These are phyloP conservation scores for Sitta europaea DNA, from an alignment of 2,113 vertebrate genomes.

Conservation along the genomic window DNA sequence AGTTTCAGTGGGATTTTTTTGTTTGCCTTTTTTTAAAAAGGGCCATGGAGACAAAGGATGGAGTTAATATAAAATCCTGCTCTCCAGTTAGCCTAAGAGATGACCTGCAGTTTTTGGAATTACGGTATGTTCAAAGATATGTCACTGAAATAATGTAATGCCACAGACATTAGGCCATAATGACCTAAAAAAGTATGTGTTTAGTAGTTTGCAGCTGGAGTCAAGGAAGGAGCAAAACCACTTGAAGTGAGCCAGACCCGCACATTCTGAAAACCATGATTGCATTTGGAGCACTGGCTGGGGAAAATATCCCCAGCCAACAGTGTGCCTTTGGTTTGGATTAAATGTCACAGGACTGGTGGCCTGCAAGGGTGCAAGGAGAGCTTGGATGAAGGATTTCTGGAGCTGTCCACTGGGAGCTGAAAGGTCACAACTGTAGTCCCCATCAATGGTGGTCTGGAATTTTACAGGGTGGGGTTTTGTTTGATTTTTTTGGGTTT, in stretches of 20 bases:
- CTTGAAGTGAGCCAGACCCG: slow-evolving; percentile 73
- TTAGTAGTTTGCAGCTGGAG: slow-evolving; percentile 80
- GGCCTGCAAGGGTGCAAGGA: background rate
- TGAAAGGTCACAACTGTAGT: background rate
- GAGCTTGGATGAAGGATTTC: background rate
- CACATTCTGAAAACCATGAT: slow-evolving; percentile 55
- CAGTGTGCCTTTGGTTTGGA: slow-evolving; percentile 18
- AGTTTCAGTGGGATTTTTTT: background rate
- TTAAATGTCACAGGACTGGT: background rate
- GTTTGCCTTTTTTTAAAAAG: background rate
- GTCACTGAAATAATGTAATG: slow-evolving; percentile 77
- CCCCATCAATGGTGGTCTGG: rapidly evolving
- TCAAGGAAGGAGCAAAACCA: slow-evolving; percentile 58
- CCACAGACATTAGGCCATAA: slow-evolving; percentile 76
- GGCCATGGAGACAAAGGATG: background rate
- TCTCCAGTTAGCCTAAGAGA: slow-evolving; percentile 55
- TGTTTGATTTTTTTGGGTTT: too few relatives aligned
- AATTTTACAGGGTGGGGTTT: background rate
- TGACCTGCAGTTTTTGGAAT: slow-evolving; percentile 70
- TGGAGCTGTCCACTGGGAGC: background rate
- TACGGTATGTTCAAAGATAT: slow-evolving; percentile 77
- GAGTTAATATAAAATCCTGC: slow-evolving; percentile 54
- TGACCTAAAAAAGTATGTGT: slow-evolving; percentile 80
- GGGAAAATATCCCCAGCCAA: background rate
- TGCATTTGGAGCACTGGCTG: slow-evolving; percentile 10